Base-by-base conservation (phyloP, 2,888 invertebrate species). In the Temnothorax ravouxi region DNA sequence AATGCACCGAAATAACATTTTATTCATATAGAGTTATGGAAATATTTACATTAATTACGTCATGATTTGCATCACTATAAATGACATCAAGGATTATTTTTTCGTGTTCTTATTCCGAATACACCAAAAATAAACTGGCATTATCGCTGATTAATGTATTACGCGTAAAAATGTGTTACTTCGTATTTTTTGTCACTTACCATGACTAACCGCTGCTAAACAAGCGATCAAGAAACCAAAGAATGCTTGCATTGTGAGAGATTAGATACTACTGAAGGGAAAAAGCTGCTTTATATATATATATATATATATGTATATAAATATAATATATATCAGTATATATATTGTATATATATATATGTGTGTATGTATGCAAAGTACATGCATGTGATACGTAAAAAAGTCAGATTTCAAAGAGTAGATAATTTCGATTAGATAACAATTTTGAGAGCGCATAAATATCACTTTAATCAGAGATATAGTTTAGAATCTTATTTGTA, bases 171-270 rank as follows among this genome's bases (percentile, higher is more conserved):
- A 50, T 25, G 29, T n/a, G 13, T 66, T 11, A 50, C n/a, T 62
- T 62, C 3, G 3, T 13, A 29, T 50, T 50, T 29, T 0, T 59
- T 59, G 4, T 13, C 6, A 61, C 66, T 84, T 76, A 87, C 84
- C 61, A 34, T 62, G 3, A 13, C 44, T 50, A 6, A 50, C 18
- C 3, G 52, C 25, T 15, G 25, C 3, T 13, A 54, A 15, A 15
- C 25, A 38, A 13, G 52, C 15, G 1, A 76, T 50, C 38, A 86
- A 38, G 18, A 86, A 21, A n/a, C 25, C 18, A 29, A 21, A 34
- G 9, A 79, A 29, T 47, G 6, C 11, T 15, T 71, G 3, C 83
- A 86, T 86, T 64, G 15, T 34, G 41, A 59, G 2, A 18, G 9
- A 62, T 21, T 38, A 75, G 1, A 1, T 75, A 47, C n/a, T 47